Evolutionary conservation across 2,797 vertebrate species (phyloP).

Genomic region (Tamandua tetradactyla): DNA sequence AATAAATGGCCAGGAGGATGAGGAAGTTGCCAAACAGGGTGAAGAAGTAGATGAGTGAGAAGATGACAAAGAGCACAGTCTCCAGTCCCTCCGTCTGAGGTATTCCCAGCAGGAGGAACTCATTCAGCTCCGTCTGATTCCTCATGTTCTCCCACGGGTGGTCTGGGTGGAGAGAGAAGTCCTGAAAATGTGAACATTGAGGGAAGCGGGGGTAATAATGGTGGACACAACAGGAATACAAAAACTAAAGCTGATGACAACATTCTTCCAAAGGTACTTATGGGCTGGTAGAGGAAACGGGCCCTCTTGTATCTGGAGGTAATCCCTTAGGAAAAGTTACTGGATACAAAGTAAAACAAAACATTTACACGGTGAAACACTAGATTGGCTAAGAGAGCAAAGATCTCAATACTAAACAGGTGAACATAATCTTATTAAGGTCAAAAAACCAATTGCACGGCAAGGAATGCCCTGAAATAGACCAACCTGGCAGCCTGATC

Average conservation of each 20-base stretch:
- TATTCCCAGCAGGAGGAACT: slow-evolving; percentile 60
- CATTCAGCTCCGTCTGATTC: slow-evolving; percentile 13
- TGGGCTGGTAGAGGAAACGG: not conserved
- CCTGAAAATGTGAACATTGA: rapidly evolving
- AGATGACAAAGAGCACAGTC: slow-evolving; percentile 16
- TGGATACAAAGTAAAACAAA: not conserved
- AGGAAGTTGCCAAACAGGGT: slow-evolving; percentile 66
- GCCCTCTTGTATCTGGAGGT: not conserved
- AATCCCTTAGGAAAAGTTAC: not conserved
- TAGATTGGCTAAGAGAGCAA: not conserved
- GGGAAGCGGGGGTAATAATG: not conserved
- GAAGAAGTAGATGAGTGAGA: slow-evolving; percentile 46
- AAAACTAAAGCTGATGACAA: not conserved
- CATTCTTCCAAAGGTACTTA: not conserved
- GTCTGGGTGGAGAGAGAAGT: not conserved
- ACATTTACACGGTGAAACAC: not conserved
- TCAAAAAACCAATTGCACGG: not conserved
- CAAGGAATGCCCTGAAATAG: not conserved
- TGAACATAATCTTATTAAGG: not conserved
- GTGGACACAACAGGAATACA: not conserved
- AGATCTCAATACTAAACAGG: not conserved
- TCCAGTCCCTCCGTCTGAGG: slow-evolving; percentile 59
- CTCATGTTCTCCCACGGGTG: not conserved
- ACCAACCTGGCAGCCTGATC: not conserved
- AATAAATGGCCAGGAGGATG: slow-evolving; percentile 48